Conservation (phyloP, 2,888 invertebrate species). For the Agrotis puta region DNA sequence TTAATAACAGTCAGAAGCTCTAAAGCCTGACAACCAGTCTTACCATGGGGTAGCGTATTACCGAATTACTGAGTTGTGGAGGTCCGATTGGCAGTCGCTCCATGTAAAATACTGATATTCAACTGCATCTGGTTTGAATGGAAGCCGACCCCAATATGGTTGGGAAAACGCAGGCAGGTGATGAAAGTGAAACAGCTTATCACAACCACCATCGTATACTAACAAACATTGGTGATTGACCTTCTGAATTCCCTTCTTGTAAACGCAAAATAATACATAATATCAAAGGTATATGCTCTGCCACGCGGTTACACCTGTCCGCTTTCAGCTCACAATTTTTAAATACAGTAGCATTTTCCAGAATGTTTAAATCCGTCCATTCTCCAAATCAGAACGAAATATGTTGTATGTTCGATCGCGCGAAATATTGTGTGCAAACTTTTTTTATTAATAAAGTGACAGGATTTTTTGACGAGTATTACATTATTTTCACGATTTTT, state of each 20-base stretch:
- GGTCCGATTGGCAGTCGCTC: too few relatives aligned
- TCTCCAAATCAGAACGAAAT: slow-evolving; percentile 41
- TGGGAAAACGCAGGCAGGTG: too few relatives aligned
- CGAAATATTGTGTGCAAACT: slow-evolving; percentile 18
- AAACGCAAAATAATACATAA: slow-evolving; percentile 37
- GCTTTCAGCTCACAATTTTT: slow-evolving; percentile 40
- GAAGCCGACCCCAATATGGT: too few relatives aligned
- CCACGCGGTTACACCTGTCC: slow-evolving; percentile 52
- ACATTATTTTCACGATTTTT: not conserved
- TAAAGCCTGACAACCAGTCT: too few relatives aligned
- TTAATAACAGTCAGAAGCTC: too few relatives aligned
- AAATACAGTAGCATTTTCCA: slow-evolving; percentile 37
- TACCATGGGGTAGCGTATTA: too few relatives aligned
- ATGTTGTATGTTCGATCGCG: slow-evolving; percentile 22
- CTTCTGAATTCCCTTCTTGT: slow-evolving; percentile 24
- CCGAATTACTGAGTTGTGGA: too few relatives aligned
- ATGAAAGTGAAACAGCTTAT: not conserved
- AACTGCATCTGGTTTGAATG: too few relatives aligned
- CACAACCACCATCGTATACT: not conserved
- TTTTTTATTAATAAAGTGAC: not conserved
- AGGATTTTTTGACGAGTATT: slow-evolving; percentile 2
- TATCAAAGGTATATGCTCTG: slow-evolving; percentile 29
- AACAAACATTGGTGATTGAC: not conserved
- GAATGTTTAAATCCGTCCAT: slow-evolving; percentile 30
- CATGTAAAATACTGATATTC: too few relatives aligned